Conservation (phyloP, 2,113 vertebrate genomes). For the Scophthalmus maximus region DNA sequence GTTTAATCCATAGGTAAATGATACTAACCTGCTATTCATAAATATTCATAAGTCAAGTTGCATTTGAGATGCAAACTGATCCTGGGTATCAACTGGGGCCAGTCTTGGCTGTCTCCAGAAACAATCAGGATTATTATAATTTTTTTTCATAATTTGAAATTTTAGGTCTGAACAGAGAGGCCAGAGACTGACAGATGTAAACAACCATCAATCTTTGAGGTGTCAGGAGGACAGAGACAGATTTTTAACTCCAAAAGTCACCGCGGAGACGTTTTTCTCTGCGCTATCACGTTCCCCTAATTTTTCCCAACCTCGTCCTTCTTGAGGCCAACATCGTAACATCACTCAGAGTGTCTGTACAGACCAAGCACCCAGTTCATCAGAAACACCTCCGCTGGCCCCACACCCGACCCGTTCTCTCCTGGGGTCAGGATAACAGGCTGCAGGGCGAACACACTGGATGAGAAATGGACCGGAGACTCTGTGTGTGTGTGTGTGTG, state of each 20-base stretch:
- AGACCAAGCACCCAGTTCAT: slow-evolving; percentile 77
- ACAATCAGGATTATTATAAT: background rate
- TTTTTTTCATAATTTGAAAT: background rate
- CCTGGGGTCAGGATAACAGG: slow-evolving; percentile 78
- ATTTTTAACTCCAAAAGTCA: slow-evolving; percentile 18
- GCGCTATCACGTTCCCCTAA: slow-evolving; percentile 43
- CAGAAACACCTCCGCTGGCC: slow-evolving; percentile 79
- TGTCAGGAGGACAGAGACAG: slow-evolving; percentile 27
- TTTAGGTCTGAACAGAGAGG: slow-evolving; percentile 8
- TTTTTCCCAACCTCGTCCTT: slow-evolving; percentile 60
- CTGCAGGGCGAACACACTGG: slow-evolving; percentile 65
- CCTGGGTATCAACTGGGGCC: too few relatives aligned
- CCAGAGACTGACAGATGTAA: slow-evolving; percentile 33
- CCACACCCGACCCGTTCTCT: slow-evolving; percentile 72
- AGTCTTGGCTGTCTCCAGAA: too few relatives aligned
- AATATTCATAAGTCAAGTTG: too few relatives aligned
- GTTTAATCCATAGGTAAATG: background rate
- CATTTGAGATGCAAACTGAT: too few relatives aligned
- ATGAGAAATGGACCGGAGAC: slow-evolving; percentile 76
- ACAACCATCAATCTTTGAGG: slow-evolving; percentile 34
- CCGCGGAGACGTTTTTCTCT: background rate
- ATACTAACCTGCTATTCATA: background rate
- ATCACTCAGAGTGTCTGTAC: slow-evolving; percentile 74
- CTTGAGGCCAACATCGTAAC: slow-evolving; percentile 57
- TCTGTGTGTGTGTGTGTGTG: slow-evolving; percentile 33